A percentile compares a stretch with the other conserved stretches of the same genome.
Evolutionary conservation across 1,140 invertebrate genomes (phyloP).

Genomic region (Bombus cullumanus): DNA sequence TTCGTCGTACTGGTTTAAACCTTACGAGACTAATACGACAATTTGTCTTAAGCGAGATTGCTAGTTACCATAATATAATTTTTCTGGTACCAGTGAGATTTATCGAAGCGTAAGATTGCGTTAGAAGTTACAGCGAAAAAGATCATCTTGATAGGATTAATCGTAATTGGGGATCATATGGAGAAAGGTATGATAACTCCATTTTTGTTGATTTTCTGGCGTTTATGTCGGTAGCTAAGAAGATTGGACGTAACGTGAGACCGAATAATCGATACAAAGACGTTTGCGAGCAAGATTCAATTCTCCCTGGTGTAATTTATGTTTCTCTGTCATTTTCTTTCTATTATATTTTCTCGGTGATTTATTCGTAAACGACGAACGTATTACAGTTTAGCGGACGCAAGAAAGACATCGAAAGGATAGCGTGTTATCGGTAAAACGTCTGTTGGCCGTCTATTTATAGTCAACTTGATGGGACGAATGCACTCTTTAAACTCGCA

Average conservation of each 20-base stretch:
- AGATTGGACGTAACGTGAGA: too few relatives aligned
- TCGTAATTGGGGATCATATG: too few relatives aligned
- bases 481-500: constrained; percentile 50
- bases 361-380: constrained; percentile 33
- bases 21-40: not conserved
- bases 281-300: not conserved
- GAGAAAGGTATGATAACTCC: too few relatives aligned
- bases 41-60: not conserved
- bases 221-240: too few relatives aligned
- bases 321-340: not conserved
- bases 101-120: not conserved
- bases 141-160: too few relatives aligned
- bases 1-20: too few relatives aligned
- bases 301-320: not conserved
- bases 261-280: not conserved
- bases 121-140: not conserved
- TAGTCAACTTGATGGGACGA: constrained; percentile 41
- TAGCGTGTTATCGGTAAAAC: constrained; percentile 34
- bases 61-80: not conserved
- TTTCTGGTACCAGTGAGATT: not conserved
- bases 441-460: constrained; percentile 39
- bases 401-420: constrained; percentile 27
- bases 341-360: constrained; percentile 17
- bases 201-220: too few relatives aligned
- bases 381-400: constrained; percentile 11